A percentile compares a stretch with the other conserved stretches of the same genome.
phyloP scores from a whole-genome alignment of 37 sponge, comb jelly and placozoan species.

The Halisarca cf. caerulea region DNA sequence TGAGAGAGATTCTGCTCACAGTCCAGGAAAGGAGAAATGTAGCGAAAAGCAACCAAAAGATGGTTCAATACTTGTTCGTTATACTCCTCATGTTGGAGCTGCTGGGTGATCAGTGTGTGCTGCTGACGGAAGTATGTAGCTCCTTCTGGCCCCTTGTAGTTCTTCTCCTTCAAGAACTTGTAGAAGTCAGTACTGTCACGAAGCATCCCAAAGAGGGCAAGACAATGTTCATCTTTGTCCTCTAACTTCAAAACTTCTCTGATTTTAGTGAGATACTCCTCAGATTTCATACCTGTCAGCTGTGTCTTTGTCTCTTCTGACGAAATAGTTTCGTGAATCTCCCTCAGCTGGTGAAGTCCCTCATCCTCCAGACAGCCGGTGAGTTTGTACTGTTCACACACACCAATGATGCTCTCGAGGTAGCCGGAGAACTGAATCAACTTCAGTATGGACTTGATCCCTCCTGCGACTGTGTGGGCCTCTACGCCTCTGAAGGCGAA shows the following conservation, averaged over 20 bases:
- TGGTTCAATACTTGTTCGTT: slow-evolving; percentile 87
- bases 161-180: slow-evolving; percentile 65
- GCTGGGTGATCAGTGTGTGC: slow-evolving; percentile 71
- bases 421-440: slow-evolving; percentile 61
- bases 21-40: slow-evolving; percentile 75
- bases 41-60: slow-evolving; percentile 76
- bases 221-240: background rate
- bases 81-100: slow-evolving; percentile 89
- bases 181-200: slow-evolving; percentile 66
- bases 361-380: slow-evolving; percentile 55
- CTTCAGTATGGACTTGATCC: slow-evolving; percentile 59
- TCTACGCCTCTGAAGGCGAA: background rate
- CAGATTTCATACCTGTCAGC: slow-evolving; percentile 61
- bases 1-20: slow-evolving; percentile 36
- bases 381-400: slow-evolving; percentile 70
- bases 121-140: slow-evolving; percentile 58
- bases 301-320: slow-evolving; percentile 13
- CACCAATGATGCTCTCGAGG: slow-evolving; percentile 49
- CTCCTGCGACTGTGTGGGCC: slow-evolving; percentile 24
- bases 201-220: slow-evolving; percentile 58
- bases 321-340: slow-evolving; percentile 38
- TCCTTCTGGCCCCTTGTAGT: slow-evolving; percentile 52
- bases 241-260: slow-evolving; percentile 29
- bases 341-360: slow-evolving; percentile 36
- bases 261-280: slow-evolving; percentile 41